Conservation (phyloP, 1,140 invertebrate species). For the Euschistus heros region DNA sequence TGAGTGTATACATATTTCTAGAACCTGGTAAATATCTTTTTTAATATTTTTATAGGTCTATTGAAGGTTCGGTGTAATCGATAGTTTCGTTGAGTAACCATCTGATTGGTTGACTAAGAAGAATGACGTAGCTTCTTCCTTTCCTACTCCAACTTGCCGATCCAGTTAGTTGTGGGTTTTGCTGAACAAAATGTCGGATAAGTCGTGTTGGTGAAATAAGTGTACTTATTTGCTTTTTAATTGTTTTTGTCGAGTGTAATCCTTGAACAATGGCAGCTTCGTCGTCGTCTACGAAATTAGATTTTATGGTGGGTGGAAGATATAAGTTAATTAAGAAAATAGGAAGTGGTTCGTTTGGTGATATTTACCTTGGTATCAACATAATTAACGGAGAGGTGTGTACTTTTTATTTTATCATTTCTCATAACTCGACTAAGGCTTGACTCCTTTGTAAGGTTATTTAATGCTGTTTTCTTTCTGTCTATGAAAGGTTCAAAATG, state of each 20-base stretch:
- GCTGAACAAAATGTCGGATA: constrained; percentile 6
- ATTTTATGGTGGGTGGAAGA: constrained; percentile 78
- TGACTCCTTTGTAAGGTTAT: no score
- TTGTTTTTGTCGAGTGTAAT: not conserved
- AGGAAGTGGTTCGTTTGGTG: constrained; percentile 96
- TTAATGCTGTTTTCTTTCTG: not conserved
- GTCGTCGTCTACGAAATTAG: constrained; percentile 37
- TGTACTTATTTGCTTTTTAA: not conserved
- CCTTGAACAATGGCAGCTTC: constrained; percentile 26
- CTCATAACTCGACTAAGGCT: not conserved
- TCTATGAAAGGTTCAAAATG: constrained; percentile 12
- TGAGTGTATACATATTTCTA: no score
- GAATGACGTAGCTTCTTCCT: constrained; percentile 11
- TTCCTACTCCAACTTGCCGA: not conserved
- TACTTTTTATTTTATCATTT: not conserved
- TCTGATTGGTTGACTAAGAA: not conserved
- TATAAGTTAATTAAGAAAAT: constrained; percentile 95
- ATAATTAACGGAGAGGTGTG: constrained; percentile 88
- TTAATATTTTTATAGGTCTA: no score
- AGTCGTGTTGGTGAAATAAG: not conserved
- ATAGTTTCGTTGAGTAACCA: not conserved
- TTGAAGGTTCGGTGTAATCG: not conserved
- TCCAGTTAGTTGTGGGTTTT: constrained; percentile 14
- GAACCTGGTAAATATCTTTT: no score
- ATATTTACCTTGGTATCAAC: constrained; percentile 96